A percentile compares a stretch with the other conserved stretches of the same genome.
Conservation (phyloP, 2,797 vertebrate genomes). For the Siniperca undulata region DNA sequence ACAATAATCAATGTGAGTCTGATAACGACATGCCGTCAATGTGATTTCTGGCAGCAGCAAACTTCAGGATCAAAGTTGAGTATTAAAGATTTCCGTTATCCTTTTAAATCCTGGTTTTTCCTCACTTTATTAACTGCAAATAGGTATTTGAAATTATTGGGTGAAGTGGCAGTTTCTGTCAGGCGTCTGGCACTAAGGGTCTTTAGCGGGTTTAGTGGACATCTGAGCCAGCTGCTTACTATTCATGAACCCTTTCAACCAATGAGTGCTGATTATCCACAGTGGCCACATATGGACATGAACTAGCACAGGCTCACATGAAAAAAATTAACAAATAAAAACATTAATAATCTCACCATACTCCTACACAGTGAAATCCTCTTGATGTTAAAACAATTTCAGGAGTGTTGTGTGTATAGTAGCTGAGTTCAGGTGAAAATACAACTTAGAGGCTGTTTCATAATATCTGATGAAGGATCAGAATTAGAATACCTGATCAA, state of each 20-base stretch:
- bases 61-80: not conserved
- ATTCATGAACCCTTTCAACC: slow-evolving; percentile 53
- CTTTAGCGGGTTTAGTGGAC: slow-evolving; percentile 34
- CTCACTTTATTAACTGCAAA: slow-evolving; percentile 31
- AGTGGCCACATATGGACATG: slow-evolving; percentile 9
- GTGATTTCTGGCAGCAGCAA: not conserved
- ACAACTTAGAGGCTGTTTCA: not conserved
- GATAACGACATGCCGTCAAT: not conserved
- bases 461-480: not conserved
- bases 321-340: not conserved
- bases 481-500: slow-evolving; percentile 9
- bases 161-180: slow-evolving; percentile 8
- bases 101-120: slow-evolving; percentile 27
- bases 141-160: slow-evolving; percentile 29
- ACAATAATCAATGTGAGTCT: not conserved
- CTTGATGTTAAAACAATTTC: not conserved
- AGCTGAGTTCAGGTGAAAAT: not conserved
- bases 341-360: not conserved
- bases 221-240: slow-evolving; percentile 43
- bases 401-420: not conserved
- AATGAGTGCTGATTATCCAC: slow-evolving; percentile 28
- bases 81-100: slow-evolving; percentile 2
- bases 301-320: not conserved
- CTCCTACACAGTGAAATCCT: not conserved
- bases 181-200: slow-evolving; percentile 32